A percentile compares a stretch with the other conserved stretches of the same genome.
phyloP scores from a whole-genome alignment of 2,797 vertebrate species.

The Garrulus glandarius region DNA sequence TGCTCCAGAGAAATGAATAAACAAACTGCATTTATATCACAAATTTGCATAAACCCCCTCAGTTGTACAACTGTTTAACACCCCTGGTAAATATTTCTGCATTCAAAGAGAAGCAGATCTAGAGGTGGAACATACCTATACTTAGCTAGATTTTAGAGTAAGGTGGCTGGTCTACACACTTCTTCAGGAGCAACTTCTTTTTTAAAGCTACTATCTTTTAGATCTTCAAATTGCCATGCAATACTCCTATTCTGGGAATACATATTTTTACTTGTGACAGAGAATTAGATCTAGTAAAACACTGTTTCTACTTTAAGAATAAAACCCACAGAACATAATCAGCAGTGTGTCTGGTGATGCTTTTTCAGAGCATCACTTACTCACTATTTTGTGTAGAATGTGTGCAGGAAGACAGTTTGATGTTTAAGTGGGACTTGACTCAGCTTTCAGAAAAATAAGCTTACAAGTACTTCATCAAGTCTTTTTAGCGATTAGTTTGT shows the following conservation, averaged over 20 bases:
- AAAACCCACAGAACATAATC: not conserved
- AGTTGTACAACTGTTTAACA: not conserved
- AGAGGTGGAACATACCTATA: not conserved
- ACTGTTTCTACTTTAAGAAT: not conserved
- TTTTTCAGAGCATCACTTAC: conserved; percentile 25
- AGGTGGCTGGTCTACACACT: not conserved
- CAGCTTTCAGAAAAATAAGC: conserved; percentile 56
- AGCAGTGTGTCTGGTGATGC: not conserved
- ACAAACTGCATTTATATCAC: not conserved
- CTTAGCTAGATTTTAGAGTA: not conserved
- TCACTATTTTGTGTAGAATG: conserved; percentile 25
- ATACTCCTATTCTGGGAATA: not conserved
- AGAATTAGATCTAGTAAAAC: not conserved
- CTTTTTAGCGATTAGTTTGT: conserved; percentile 57
- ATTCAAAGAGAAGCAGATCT: not conserved
- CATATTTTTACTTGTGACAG: not conserved
- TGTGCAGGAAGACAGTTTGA: conserved; percentile 33
- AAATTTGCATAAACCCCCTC: not conserved
- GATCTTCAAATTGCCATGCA: not conserved
- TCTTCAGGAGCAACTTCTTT: not conserved
- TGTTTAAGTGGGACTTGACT: conserved; percentile 58
- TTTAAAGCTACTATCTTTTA: not conserved
- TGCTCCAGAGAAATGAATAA: not conserved
- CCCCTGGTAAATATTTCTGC: not conserved
- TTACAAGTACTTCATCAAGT: conserved; percentile 48